Evolutionary conservation across 2,797 vertebrate genomes (phyloP).

Genomic region (Sebastes oblongus): DNA sequence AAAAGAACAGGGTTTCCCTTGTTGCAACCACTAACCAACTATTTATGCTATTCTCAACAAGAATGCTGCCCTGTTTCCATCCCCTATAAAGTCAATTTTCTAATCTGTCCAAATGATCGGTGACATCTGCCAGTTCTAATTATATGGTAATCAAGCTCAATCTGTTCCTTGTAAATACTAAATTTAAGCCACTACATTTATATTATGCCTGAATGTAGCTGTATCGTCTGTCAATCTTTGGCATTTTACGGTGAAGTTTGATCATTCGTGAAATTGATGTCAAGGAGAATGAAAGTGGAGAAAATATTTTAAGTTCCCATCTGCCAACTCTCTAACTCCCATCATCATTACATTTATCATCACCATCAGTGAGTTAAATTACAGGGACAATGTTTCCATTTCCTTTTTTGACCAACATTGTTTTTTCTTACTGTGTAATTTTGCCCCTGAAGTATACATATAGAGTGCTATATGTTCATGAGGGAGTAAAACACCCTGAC

Average conservation of each 20-base stretch:
- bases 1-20: conserved; percentile 60
- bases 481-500: conserved; percentile 37
- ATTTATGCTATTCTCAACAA: conserved; percentile 68
- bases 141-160: conserved; percentile 46
- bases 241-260: conserved; percentile 4
- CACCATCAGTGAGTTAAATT: conserved; percentile 68
- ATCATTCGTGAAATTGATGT: conserved; percentile 23
- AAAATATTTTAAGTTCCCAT: conserved; percentile 18
- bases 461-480: conserved; percentile 32
- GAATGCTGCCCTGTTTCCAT: conserved; percentile 55
- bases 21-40: conserved; percentile 64
- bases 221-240: background rate
- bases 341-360: conserved; percentile 58
- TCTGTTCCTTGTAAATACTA: conserved; percentile 40
- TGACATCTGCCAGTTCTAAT: conserved; percentile 52
- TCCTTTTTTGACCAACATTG: conserved; percentile 63
- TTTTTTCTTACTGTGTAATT: conserved; percentile 73
- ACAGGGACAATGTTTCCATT: conserved; percentile 70
- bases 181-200: conserved; percentile 29
- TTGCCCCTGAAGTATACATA: conserved; percentile 57
- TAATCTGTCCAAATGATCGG: conserved; percentile 52
- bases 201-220: background rate
- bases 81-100: conserved; percentile 17
- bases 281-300: conserved; percentile 17
- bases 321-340: conserved; percentile 28